phyloP scores from a whole-genome alignment of 2,113 vertebrate genomes.

The Periophthalmodon schlosseri region DNA sequence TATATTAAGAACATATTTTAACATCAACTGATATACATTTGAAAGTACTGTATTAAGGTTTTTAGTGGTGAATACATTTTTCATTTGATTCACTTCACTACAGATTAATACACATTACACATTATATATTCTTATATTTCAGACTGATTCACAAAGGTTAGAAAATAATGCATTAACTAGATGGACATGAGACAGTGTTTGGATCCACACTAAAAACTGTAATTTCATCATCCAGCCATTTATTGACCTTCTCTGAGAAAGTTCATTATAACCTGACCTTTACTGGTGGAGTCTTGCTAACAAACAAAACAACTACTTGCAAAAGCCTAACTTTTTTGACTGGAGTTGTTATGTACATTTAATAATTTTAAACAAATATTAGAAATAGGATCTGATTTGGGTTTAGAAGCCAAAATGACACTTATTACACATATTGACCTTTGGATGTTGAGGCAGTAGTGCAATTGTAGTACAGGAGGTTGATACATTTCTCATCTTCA shows the following conservation, averaged over 20 bases:
- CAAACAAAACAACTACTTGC: neutral
- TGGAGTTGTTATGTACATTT: too few relatives aligned
- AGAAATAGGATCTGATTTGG: too few relatives aligned
- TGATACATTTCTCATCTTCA: conserved; percentile 44
- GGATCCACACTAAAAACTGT: neutral
- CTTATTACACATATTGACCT: conserved; percentile 21
- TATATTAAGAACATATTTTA: neutral
- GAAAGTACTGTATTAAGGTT: neutral
- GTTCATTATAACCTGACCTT: conserved; percentile 1
- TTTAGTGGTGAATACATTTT: too few relatives aligned
- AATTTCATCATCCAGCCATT: neutral
- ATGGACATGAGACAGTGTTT: neutral
- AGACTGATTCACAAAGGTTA: too few relatives aligned
- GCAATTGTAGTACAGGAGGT: conserved; percentile 15
- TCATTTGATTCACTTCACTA: too few relatives aligned
- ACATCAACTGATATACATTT: too few relatives aligned
- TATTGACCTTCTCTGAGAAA: conserved; percentile 1
- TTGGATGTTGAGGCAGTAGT: conserved; percentile 30
- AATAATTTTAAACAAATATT: too few relatives aligned
- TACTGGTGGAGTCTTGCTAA: neutral
- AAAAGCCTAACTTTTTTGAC: neutral
- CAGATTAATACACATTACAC: too few relatives aligned
- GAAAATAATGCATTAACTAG: too few relatives aligned
- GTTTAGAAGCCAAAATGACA: neutral
- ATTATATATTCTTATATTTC: too few relatives aligned